Evolutionary conservation across 2,113 vertebrate genomes (phyloP).

Genomic region (Danionella cerebrum): DNA sequence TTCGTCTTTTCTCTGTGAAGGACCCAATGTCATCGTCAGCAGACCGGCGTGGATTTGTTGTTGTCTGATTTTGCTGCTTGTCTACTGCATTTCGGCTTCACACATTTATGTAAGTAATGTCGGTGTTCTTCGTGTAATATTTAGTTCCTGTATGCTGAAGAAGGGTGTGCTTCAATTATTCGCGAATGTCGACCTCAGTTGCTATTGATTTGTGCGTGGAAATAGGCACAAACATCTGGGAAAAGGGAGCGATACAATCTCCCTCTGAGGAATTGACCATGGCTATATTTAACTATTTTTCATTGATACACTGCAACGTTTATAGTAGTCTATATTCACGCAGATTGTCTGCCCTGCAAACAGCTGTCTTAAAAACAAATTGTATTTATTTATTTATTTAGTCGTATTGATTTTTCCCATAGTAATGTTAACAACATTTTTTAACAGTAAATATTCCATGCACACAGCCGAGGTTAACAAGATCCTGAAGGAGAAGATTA

Average conservation of each 20-base stretch:
- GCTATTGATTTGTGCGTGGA: constrained; percentile 32
- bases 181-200: constrained; percentile 15
- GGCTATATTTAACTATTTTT: constrained; percentile 30
- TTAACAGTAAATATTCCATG: too few species aligned
- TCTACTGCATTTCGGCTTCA: constrained; percentile 39
- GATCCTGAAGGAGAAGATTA: too few species aligned
- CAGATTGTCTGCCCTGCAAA: not conserved
- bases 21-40: constrained; percentile 66
- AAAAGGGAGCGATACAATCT: constrained; percentile 11
- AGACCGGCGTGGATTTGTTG: constrained; percentile 68
- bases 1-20: constrained; percentile 31
- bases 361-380: not conserved
- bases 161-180: not conserved
- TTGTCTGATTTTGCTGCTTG: constrained; percentile 63
- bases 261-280: constrained; percentile 19
- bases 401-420: too few species aligned
- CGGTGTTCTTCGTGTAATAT: constrained; percentile 18
- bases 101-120: constrained; percentile 36
- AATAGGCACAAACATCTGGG: constrained; percentile 26
- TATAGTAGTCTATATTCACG: not conserved
- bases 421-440: too few species aligned
- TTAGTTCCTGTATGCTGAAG: constrained; percentile 22
- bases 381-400: too few species aligned
- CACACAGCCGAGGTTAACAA: too few species aligned
- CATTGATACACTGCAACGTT: not conserved